These are phyloP conservation scores for Unio delphinus DNA, from an alignment of 2,888 invertebrate genomes.

Conservation along the genomic window DNA sequence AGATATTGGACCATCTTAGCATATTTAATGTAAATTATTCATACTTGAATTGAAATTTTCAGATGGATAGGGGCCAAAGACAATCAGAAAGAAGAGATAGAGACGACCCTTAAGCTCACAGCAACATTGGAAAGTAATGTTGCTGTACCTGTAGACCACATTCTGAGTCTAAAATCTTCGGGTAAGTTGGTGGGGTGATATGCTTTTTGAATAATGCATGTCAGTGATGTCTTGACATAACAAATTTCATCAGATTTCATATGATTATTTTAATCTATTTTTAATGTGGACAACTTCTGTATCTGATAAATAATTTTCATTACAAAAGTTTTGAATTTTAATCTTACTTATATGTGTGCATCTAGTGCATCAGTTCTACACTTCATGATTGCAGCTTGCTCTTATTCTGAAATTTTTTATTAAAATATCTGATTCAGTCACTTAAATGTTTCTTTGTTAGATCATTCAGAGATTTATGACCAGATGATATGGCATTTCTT, in stretches of 20 bases:
- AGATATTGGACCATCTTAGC: background rate
- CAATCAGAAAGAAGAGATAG: conserved; percentile 40
- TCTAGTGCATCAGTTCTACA: no score
- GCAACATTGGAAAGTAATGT: conserved; percentile 45
- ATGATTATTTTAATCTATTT: no score
- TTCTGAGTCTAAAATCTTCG: conserved; percentile 39
- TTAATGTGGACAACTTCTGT: no score
- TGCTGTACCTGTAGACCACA: conserved; percentile 41
- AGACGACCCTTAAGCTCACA: conserved; percentile 46
- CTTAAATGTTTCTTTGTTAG: background rate
- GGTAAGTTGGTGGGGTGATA: conserved; percentile 26
- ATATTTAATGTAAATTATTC: background rate
- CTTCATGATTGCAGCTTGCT: no score
- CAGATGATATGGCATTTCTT: no score
- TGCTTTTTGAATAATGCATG: no score
- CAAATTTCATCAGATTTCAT: no score
- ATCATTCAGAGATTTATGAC: background rate
- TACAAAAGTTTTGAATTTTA: no score
- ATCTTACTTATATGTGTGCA: no score
- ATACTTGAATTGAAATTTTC: conserved; percentile 4
- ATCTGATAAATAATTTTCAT: no score
- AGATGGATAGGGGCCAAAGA: conserved; percentile 54
- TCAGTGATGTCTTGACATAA: background rate
- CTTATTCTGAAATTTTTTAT: no score
- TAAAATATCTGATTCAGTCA: background rate